Base-by-base conservation (phyloP, 2,888 invertebrate species). In the Agrochola macilenta region DNA sequence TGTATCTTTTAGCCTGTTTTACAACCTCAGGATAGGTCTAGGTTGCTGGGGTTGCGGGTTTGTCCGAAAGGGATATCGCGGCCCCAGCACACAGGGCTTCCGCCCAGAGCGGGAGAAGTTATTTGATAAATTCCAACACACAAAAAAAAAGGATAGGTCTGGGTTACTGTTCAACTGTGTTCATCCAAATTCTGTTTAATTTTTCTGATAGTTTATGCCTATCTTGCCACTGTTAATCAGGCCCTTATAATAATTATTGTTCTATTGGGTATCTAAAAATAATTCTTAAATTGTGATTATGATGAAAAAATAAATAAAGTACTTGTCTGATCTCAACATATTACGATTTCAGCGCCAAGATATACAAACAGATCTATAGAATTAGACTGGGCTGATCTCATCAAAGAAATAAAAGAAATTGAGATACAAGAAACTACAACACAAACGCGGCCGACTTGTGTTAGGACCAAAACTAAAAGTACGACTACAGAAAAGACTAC, bases 341-440 rank as follows among this genome's bases (percentile, higher is more conserved):
- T 69, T 73, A 30, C 9, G 35, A 64, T 85, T 85, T 78, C 75
- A 85, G 85, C n/a, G 9, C 58, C 71, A 66, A 81, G 43, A 46
- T 5, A n/a, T 54, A 49, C 35, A 14, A 35, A 63, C 8, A 57
- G 60, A 54, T 11, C 71, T 39, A 39, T 60, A 54, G 65, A 71
- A 26, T 23, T 70, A 30, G 57, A 76, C 26, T 74, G 68, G 71
- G 46, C 63, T 23, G 54, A 57, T 52, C 0, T 54, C 2, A 69
- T 57, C 9, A 46, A 66, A 23, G 35, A 73, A 80, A 69, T 60
- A 2, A 35, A 63, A 8, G 35, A 39, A 14, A 54, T 17, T 58
- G 57, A 57, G 12, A 17, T 46, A 61, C 9, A 58, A n/a, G 61
- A n/a, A 35, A 20, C 30, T 12, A 26, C 35, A 49, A 46, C 57